Evolutionary conservation across 2,797 vertebrate genomes (phyloP).

Genomic region (Anomalospiza imberbis): DNA sequence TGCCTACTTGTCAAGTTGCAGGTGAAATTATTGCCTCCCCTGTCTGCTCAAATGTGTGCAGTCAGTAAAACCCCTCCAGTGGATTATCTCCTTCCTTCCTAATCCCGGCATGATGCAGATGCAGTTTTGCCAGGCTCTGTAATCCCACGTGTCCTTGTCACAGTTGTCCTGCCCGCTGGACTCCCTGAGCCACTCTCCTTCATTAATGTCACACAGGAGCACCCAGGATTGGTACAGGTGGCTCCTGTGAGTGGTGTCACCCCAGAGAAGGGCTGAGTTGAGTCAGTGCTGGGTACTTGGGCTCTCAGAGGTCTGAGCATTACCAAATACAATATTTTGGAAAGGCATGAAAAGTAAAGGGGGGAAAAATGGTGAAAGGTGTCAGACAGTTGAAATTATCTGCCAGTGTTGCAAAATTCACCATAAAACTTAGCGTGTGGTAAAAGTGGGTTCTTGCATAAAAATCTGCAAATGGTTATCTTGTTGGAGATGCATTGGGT

Average conservation of each 20-base stretch:
- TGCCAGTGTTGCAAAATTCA: neutral
- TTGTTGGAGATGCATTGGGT: neutral
- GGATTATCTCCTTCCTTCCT: neutral
- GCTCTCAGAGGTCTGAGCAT: neutral
- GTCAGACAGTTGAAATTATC: neutral
- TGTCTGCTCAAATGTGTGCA: neutral
- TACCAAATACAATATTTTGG: neutral
- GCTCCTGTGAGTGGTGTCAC: neutral
- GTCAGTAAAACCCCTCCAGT: neutral
- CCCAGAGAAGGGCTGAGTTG: neutral
- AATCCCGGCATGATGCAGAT: neutral
- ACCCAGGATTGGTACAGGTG: neutral
- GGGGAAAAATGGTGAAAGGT: neutral
- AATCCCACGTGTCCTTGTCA: neutral
- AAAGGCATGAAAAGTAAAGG: neutral
- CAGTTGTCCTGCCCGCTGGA: neutral
- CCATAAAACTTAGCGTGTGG: neutral
- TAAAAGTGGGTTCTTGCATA: neutral
- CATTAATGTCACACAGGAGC: accelerated
- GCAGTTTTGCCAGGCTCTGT: neutral
- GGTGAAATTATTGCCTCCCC: neutral
- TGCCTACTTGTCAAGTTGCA: neutral
- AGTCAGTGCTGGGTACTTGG: neutral
- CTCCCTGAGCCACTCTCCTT: neutral
- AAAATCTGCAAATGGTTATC: neutral